phyloP scores from a whole-genome alignment of 2,113 vertebrate genomes.

The Aix galericulata region DNA sequence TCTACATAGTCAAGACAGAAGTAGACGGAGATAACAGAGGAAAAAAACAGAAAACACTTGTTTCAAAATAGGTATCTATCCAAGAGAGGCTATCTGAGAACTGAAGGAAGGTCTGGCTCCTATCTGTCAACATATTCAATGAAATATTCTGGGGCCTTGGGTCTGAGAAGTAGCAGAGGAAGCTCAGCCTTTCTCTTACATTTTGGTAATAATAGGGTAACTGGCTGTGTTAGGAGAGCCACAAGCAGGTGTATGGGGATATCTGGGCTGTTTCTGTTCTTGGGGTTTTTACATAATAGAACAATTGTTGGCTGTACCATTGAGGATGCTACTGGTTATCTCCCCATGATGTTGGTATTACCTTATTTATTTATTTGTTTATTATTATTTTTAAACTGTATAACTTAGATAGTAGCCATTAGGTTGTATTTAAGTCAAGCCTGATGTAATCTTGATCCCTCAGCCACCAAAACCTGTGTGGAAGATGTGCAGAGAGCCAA shows the following conservation, averaged over 20 bases:
- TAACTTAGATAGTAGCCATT: not conserved
- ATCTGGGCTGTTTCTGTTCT: not conserved
- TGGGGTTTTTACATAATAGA: not conserved
- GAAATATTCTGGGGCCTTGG: not conserved
- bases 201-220: not conserved
- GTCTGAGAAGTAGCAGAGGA: not conserved
- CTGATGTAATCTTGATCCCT: not conserved
- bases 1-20: not conserved
- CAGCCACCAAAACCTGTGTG: not conserved
- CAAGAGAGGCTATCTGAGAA: not conserved
- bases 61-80: not conserved
- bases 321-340: fast-evolving
- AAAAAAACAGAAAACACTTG: not conserved
- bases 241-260: not conserved
- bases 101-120: not conserved
- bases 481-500: not conserved
- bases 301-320: not conserved
- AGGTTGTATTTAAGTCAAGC: fast-evolving
- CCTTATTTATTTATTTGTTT: too few species aligned
- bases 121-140: not conserved
- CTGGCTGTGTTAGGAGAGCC: not conserved
- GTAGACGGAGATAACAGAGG: not conserved
- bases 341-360: not conserved
- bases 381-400: not conserved
- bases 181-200: not conserved